These are phyloP conservation scores for Eupithecia centaureata DNA, from an alignment of 2,888 invertebrate species.

Conservation along the genomic window DNA sequence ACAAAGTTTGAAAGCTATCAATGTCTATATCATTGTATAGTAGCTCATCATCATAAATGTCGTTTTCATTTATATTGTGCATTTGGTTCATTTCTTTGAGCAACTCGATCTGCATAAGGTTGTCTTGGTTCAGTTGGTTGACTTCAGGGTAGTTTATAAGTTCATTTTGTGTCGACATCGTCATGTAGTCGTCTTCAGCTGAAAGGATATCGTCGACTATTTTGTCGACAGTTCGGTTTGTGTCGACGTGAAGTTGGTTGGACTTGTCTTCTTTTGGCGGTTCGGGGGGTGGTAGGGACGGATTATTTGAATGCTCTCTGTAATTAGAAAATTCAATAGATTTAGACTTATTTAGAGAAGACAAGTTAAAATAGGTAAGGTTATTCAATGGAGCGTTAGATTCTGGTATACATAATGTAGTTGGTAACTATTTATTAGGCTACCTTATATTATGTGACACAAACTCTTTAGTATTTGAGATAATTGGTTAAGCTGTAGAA, in stretches of 20 bases:
- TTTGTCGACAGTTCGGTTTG: constrained; percentile 67
- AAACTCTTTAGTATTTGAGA: too few relatives aligned
- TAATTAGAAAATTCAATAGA: constrained; percentile 5
- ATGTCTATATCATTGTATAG: constrained; percentile 75
- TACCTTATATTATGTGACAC: neutral
- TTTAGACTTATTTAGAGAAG: too few relatives aligned
- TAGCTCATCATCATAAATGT: constrained; percentile 65
- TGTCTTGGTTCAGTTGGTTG: constrained; percentile 53
- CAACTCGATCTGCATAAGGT: constrained; percentile 73
- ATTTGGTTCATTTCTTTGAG: constrained; percentile 75
- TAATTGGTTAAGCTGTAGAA: too few relatives aligned
- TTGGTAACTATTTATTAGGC: too few relatives aligned
- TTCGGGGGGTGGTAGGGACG: constrained; percentile 41
- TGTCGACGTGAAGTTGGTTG: constrained; percentile 42
- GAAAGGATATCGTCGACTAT: constrained; percentile 78
- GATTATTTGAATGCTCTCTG: constrained; percentile 59
- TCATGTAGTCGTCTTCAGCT: constrained; percentile 76
- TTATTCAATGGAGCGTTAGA: neutral
- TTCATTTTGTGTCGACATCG: constrained; percentile 60
- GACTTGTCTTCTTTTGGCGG: constrained; percentile 52
- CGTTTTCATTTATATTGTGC: constrained; percentile 65
- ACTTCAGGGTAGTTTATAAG: constrained; percentile 57
- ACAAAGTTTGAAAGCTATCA: constrained; percentile 73
- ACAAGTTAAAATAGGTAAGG: neutral
- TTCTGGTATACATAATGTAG: neutral